A percentile compares a stretch with the other conserved stretches of the same genome.
Conservation (phyloP, 2,888 invertebrate genomes). For the Agrotis segetum region DNA sequence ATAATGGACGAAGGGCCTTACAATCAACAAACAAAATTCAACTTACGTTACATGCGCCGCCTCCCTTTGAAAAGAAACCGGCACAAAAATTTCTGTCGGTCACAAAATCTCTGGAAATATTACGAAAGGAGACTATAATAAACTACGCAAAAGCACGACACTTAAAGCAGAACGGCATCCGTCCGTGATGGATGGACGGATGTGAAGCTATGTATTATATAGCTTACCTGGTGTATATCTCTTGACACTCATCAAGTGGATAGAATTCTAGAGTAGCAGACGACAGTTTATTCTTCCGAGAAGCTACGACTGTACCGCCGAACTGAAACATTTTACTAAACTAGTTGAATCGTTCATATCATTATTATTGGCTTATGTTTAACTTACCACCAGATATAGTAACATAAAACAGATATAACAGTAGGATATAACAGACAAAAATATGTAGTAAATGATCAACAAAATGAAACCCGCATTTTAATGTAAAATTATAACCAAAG, state of each 20-base stretch:
- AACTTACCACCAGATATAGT: too few relatives aligned
- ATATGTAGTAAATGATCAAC: too few relatives aligned
- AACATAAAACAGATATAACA: too few relatives aligned
- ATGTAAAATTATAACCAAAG: too few relatives aligned
- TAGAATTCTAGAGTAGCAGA: slow-evolving; percentile 76
- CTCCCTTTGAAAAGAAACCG: slow-evolving; percentile 81
- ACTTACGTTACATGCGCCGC: slow-evolving; percentile 84
- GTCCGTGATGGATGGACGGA: too few relatives aligned
- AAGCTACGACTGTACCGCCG: slow-evolving; percentile 66
- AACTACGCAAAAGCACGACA: background rate
- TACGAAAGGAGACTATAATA: background rate
- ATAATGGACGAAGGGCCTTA: too few relatives aligned
- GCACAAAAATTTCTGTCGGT: slow-evolving; percentile 81
- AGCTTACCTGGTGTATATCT: slow-evolving; percentile 75
- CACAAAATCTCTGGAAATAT: slow-evolving; percentile 76
- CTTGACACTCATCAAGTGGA: slow-evolving; percentile 76
- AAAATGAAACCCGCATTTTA: too few relatives aligned
- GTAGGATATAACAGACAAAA: too few relatives aligned
- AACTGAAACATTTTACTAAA: slow-evolving; percentile 54
- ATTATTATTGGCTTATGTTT: too few relatives aligned
- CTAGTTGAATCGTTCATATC: too few relatives aligned
- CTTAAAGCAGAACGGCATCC: background rate
- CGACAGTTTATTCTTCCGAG: slow-evolving; percentile 72
- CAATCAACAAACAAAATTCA: background rate
- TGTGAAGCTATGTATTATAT: too few relatives aligned